A percentile compares a stretch with the other conserved stretches of the same genome.
Conservation (phyloP, 2,797 vertebrate genomes). For the Staurois parvus region DNA sequence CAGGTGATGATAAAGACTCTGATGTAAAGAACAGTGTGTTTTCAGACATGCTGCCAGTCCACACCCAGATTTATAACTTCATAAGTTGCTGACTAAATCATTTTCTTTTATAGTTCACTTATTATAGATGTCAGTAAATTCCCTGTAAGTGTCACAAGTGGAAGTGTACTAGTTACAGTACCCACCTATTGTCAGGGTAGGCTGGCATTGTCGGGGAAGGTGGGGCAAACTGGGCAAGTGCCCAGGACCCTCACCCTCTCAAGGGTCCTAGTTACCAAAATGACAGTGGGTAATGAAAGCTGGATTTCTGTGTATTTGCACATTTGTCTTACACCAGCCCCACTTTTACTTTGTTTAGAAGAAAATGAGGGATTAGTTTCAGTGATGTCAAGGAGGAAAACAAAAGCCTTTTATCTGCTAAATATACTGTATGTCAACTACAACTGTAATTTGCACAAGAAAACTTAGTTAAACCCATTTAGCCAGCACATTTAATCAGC, state of each 20-base stretch:
- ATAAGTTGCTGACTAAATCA: not conserved
- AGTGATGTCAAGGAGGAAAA: not conserved
- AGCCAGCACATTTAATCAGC: not conserved
- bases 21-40: not conserved
- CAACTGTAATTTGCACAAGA: not conserved
- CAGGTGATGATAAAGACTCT: conserved; percentile 11
- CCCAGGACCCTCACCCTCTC: no score
- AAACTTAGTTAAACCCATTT: not conserved
- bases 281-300: no score
- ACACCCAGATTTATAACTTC: conserved; percentile 4
- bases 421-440: not conserved
- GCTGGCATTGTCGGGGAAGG: no score
- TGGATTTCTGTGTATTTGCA: no score
- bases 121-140: no score
- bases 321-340: no score
- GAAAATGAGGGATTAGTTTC: not conserved
- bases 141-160: no score
- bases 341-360: no score
- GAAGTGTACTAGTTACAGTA: not conserved
- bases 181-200: not conserved
- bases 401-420: not conserved
- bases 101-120: conserved; percentile 6
- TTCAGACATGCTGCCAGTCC: not conserved
- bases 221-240: no score
- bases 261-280: no score